Base-by-base conservation (phyloP, 1,140 invertebrate species). In the Listronotus bonariensis region DNA sequence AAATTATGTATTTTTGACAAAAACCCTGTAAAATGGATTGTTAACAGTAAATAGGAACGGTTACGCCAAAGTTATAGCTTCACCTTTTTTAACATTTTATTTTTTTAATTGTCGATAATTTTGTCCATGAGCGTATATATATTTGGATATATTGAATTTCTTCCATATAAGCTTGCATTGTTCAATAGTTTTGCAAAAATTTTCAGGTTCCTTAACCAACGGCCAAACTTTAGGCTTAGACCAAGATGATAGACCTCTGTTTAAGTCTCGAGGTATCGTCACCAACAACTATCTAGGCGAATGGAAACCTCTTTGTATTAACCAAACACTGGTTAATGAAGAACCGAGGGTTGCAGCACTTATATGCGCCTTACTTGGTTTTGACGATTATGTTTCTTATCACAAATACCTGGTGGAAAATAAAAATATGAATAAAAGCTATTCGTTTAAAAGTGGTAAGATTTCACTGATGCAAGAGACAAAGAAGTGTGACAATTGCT, bases 161-260 rank as follows among this genome's bases (percentile, higher is more conserved):
- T n/a, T n/a, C n/a, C n/a, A n/a, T n/a, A n/a, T n/a, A n/a, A n/a
- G n/a, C n/a, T n/a, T n/a, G n/a, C n/a, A n/a, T n/a, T n/a, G n/a
- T n/a, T n/a, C 5, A 26, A 26, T 26, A 26, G 5, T 26, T 26
- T 26, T 26, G 20, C 20, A 26, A 3, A n/a, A 5, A 14, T 46
- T 82, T 82, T 59, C 73, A 90, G 89, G 84, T 78, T 78, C 86
- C 18, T 74, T 91, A 32, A 85, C 86, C 0, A 82, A 89, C 76
- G 87, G 86, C 0, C 75, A 82, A 26, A 80, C 80, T 34, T 74
- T 91, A 7, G 69, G 77, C 38, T 71, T 85, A 40, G 86, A 90
- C 69, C 72, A 79, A 34, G 85, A 88, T 56, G 76, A 79, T 46
- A 79, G 80, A 63, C 86, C 89, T 6, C 71, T 80, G 65, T 76